Evolutionary conservation across 2,888 invertebrate species (phyloP).

Genomic region (Morinoia aosen): DNA sequence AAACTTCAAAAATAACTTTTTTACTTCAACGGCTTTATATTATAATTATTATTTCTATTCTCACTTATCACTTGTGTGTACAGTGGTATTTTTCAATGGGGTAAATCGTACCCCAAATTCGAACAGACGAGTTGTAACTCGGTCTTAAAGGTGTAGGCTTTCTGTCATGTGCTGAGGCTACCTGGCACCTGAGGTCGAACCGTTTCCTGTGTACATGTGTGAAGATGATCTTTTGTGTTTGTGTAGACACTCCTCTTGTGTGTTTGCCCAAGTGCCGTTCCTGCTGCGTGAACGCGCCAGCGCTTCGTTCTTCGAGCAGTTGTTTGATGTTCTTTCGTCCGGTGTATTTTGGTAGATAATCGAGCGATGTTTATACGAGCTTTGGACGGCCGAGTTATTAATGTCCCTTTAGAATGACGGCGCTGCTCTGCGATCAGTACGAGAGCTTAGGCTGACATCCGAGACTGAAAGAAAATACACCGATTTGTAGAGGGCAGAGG

Average conservation of each 20-base stretch:
- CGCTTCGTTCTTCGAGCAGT: slow-evolving; percentile 20
- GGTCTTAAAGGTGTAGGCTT: not conserved
- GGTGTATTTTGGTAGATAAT: slow-evolving; percentile 53
- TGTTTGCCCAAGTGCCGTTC: slow-evolving; percentile 41
- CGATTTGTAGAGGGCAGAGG: not conserved
- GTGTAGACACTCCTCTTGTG: slow-evolving; percentile 48
- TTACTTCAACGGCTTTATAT: not conserved
- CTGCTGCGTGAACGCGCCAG: slow-evolving; percentile 46
- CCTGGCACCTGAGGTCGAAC: not conserved
- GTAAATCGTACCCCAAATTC: not conserved
- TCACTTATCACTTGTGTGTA: not conserved
- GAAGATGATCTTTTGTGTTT: slow-evolving; percentile 51
- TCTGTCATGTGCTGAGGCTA: not conserved
- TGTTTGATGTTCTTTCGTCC: slow-evolving; percentile 49
- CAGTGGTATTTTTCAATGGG: not conserved
- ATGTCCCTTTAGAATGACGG: slow-evolving; percentile 30
- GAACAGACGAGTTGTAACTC: not conserved
- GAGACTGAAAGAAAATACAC: slow-evolving; percentile 17
- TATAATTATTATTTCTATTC: not conserved
- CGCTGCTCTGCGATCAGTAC: not conserved
- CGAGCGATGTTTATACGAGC: slow-evolving; percentile 47
- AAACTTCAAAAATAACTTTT: not conserved
- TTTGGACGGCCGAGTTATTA: slow-evolving; percentile 24
- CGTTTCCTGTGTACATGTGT: slow-evolving; percentile 24
- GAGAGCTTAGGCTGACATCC: slow-evolving; percentile 3